A percentile compares a stretch with the other conserved stretches of the same genome.
These are phyloP conservation scores for Hyaena hyaena DNA, from an alignment of 2,113 vertebrate species.

Conservation along the genomic window DNA sequence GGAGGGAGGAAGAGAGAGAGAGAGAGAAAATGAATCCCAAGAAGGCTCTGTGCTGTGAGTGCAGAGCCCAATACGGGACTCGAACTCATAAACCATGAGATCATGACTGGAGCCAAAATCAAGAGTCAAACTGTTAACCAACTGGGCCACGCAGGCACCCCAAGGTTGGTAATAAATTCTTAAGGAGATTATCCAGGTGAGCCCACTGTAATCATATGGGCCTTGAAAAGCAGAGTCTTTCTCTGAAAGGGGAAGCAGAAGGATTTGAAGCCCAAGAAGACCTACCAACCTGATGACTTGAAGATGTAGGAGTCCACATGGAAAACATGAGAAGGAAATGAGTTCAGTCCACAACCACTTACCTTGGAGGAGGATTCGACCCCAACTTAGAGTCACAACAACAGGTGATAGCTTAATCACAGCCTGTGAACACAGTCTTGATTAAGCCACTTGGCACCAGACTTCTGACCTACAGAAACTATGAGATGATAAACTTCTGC, in stretches of 20 bases:
- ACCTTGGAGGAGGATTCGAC: neutral
- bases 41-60: too few species aligned
- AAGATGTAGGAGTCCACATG: accelerated
- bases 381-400: neutral
- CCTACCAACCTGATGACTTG: neutral
- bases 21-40: too few species aligned
- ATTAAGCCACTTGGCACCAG: too few species aligned
- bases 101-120: too few species aligned
- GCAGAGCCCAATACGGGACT: too few species aligned
- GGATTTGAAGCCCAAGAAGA: neutral
- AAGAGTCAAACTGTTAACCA: too few species aligned
- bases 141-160: too few species aligned
- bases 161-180: neutral
- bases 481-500: neutral
- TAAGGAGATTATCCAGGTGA: neutral
- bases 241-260: neutral
- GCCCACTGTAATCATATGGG: neutral
- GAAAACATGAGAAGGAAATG: neutral
- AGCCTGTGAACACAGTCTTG: neutral
- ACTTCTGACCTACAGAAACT: neutral
- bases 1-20: too few species aligned
- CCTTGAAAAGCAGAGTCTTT: neutral
- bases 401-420: neutral
- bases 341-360: neutral
- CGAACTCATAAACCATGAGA: too few species aligned